Evolutionary conservation across 2,113 vertebrate species (phyloP), one percentile per base, ranked within the genome.

Genomic region (Numenius arquata): DNA sequence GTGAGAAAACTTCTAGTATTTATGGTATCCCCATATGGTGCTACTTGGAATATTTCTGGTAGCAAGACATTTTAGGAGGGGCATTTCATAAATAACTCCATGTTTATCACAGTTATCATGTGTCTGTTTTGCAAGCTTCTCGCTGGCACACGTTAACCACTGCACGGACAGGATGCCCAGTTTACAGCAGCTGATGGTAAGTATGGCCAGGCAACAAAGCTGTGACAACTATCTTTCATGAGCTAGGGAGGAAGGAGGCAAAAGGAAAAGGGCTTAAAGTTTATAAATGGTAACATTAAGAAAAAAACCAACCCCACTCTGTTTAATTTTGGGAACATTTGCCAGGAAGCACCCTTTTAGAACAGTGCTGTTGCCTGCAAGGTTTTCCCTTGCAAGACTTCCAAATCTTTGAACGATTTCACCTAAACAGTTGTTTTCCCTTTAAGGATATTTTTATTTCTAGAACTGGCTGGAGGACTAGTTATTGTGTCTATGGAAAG

Each of bases 1-100:
- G 95, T 90, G 94, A 96, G 90, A 92, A 97, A 96, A 95, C 96
- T 97, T 95, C 90, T 62, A 89, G 84, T 96, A 96, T 96, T 96
- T 96, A 94, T 90, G 92, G 92, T 92, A 96, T 93, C 76, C 84
- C 95, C 92, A 96, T 96, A 97, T 96, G 96, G 95, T 90, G 95
- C 95, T 91, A 94, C 95, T 96, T 95, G 92, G 88, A 95, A 67
- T 96, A 96, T 94, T 97, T 95, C 89, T 96, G 91, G 91, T 95
- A 96, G 90, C 91, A 96, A 94, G 91, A 94, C 93, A 93, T 91
- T 96, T 96, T 94, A 95, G 94, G 93, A 93, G 89, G 95, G 89
- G 84, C 87, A 85, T 88, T 95, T 96, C 96, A 96, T 92, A 96
- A 96, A 97, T 96, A 95, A 96, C 94, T 96, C 70, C 52, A 43